These are phyloP conservation scores for Eristalinus sepulchralis DNA, from an alignment of 2,888 invertebrate genomes.

Conservation along the genomic window DNA sequence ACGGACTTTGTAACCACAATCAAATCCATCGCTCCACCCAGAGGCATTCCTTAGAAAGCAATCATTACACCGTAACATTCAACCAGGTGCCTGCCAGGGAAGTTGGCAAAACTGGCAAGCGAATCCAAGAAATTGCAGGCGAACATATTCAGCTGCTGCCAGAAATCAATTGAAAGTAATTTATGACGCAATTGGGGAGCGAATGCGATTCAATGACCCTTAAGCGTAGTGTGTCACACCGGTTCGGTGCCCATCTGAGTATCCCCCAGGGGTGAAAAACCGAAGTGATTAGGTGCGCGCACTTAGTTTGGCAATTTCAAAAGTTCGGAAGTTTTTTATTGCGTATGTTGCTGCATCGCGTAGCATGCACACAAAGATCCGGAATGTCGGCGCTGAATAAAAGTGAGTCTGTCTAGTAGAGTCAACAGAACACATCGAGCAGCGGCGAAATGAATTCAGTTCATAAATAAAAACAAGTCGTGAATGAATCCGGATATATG, in stretches of 20 bases:
- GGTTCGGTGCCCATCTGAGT: not conserved
- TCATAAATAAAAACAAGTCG: slow-evolving; percentile 44
- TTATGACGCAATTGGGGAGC: not conserved
- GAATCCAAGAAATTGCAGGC: not conserved
- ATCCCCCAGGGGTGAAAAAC: not conserved
- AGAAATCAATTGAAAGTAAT: not conserved
- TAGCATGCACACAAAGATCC: not conserved
- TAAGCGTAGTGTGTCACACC: not conserved
- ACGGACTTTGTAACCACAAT: not conserved
- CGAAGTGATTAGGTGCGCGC: not conserved
- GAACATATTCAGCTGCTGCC: not conserved
- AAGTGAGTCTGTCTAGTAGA: not conserved
- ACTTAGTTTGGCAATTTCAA: not conserved
- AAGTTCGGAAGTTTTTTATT: not conserved
- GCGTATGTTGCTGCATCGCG: not conserved
- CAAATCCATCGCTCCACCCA: not conserved
- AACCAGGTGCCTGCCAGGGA: not conserved
- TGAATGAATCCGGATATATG: slow-evolving; percentile 54
- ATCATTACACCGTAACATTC: not conserved
- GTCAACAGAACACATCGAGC: not conserved
- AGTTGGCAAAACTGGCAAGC: not conserved
- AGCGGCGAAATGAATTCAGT: not conserved
- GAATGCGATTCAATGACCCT: not conserved
- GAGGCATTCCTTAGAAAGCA: not conserved
- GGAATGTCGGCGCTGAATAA: not conserved